A percentile compares a stretch with the other conserved stretches of the same genome.
phyloP scores from a whole-genome alignment of 2,113 vertebrate species.

The Dromaius novaehollandiae region DNA sequence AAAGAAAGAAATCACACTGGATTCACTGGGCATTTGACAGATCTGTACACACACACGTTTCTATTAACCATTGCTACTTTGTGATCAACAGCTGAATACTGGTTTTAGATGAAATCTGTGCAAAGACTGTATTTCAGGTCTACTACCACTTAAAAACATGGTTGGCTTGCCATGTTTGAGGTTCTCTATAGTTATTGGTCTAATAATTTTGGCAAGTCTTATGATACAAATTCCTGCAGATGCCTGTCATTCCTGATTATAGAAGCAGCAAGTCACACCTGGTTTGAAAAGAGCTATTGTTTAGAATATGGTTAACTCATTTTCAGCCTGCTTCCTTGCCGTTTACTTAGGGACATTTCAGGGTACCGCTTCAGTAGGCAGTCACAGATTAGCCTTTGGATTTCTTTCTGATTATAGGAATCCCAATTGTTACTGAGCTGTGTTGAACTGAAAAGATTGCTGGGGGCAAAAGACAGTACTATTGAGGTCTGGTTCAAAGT shows the following conservation, averaged over 20 bases:
- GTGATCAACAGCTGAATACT: not conserved
- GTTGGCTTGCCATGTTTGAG: not conserved
- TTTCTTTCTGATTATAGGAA: not conserved
- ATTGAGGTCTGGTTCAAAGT: not conserved
- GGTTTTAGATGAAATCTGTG: not conserved
- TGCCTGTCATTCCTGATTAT: not conserved
- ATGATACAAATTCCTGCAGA: not conserved
- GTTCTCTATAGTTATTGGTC: not conserved
- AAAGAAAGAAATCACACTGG: accelerated
- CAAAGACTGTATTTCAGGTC: not conserved
- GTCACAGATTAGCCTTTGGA: not conserved
- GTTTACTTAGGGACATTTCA: not conserved
- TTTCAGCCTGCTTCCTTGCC: not conserved
- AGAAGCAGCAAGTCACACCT: accelerated
- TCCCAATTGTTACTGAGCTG: not conserved
- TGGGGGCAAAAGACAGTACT: accelerated
- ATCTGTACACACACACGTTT: accelerated
- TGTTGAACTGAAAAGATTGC: not conserved
- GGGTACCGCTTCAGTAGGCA: not conserved
- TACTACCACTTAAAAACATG: not conserved
- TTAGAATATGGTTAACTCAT: accelerated
- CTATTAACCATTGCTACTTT: not conserved
- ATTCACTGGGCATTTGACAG: not conserved
- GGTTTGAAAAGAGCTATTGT: not conserved
- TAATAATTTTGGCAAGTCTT: not conserved